Evolutionary conservation across 2,113 vertebrate genomes (phyloP).

Genomic region (Puma concolor): DNA sequence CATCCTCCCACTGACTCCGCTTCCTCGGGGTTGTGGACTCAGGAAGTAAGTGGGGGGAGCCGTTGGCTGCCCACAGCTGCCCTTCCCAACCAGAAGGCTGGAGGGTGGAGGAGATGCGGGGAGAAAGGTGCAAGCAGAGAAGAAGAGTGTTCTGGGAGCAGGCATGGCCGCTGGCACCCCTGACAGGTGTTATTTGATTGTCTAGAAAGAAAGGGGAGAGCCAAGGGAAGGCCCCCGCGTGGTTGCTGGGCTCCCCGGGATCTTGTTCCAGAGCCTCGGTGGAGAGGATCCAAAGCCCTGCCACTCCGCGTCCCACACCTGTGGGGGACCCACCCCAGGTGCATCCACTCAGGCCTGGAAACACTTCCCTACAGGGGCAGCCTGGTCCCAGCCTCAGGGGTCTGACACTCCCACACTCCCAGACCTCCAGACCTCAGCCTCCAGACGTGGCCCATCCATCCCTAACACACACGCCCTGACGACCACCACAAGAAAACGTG

Average conservation of each 20-base stretch:
- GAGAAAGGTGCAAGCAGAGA: not conserved
- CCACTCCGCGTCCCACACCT: not conserved
- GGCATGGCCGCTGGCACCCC: not conserved
- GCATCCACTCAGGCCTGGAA: not conserved
- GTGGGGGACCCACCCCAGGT: not conserved
- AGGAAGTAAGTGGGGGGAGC: not conserved
- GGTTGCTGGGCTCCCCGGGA: not conserved
- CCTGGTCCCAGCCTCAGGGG: not conserved
- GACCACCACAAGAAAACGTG: no score
- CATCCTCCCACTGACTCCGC: slow-evolving; percentile 17
- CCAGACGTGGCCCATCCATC: not conserved
- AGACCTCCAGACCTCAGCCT: not conserved
- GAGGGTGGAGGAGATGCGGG: not conserved
- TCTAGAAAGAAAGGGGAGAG: not conserved
- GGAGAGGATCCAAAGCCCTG: not conserved
- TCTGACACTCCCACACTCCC: not conserved
- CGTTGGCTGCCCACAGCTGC: slow-evolving; percentile 18
- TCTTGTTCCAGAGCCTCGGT: not conserved
- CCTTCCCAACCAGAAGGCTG: slow-evolving; percentile 59
- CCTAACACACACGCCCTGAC: not conserved
- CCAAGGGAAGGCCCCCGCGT: not conserved
- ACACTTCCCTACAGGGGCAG: not conserved
- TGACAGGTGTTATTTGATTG: not conserved
- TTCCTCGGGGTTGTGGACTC: slow-evolving; percentile 40
- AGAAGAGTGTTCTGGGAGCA: slow-evolving; percentile 16